A percentile compares a stretch with the other conserved stretches of the same genome.
phyloP scores from a whole-genome alignment of 92 coral and sea anemone genomes.

The Umimayanthus chanpuru region DNA sequence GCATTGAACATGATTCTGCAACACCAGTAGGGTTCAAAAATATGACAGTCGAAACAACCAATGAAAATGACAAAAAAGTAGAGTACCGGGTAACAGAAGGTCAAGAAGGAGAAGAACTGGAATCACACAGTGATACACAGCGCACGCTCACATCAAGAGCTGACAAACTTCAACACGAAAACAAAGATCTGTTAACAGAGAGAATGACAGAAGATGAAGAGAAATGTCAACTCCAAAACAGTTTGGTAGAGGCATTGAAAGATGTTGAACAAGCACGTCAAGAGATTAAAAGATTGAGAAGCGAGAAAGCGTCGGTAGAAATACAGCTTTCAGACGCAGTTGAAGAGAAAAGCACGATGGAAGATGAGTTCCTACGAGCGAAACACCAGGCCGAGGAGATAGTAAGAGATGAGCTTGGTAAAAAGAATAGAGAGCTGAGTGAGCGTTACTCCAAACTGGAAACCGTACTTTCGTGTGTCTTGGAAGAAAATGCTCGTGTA shows the following conservation, averaged over 20 bases:
- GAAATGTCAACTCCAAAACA: conserved; percentile 47
- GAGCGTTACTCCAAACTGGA: conserved; percentile 77
- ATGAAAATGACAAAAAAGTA: neutral
- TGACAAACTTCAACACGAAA: conserved; percentile 48
- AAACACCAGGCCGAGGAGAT: conserved; percentile 39
- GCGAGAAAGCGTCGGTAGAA: conserved; percentile 73
- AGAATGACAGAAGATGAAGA: conserved; percentile 51
- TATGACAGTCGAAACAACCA: neutral
- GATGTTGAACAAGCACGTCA: conserved; percentile 46
- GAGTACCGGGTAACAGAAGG: conserved; percentile 5
- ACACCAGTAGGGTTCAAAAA: neutral
- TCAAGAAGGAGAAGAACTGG: conserved; percentile 37
- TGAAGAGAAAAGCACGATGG: conserved; percentile 69
- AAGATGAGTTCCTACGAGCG: conserved; percentile 60
- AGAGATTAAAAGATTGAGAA: conserved; percentile 50
- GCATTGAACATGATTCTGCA: neutral
- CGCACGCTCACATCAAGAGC: conserved; percentile 38
- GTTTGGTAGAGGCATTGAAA: conserved; percentile 39
- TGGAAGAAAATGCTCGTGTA: conserved; percentile 78
- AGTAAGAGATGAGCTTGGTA: conserved; percentile 39
- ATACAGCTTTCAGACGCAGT: conserved; percentile 82
- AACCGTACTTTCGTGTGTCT: conserved; percentile 67
- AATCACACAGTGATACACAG: conserved; percentile 29
- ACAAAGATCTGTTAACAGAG: conserved; percentile 52
- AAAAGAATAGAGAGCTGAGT: conserved; percentile 42